Evolutionary conservation across 2,888 invertebrate genomes (phyloP), one percentile per base, ranked within the genome.

Genomic region (Eupithecia centaureata): DNA sequence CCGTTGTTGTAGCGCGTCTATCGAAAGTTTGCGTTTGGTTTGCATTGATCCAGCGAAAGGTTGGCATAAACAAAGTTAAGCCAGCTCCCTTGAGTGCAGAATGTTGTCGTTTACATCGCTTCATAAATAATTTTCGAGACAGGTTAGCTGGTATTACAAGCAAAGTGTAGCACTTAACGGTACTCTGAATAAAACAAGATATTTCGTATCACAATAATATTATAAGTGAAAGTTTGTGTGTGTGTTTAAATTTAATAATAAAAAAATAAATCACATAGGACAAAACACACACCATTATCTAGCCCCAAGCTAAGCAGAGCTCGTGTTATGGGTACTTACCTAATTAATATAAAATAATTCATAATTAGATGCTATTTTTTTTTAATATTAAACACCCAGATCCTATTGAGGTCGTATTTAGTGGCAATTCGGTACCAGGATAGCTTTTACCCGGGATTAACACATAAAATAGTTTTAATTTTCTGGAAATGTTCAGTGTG

Each of bases 61-160:
- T 61, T 61, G 5, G 13, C 18, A 30, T 47, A 47, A 30, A 30
- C 30, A 47, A 59, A 38, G 61, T 35, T 61, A 47, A 28, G 61
- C 47, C 42, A 1, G n/a, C 27, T 60, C 28, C 58, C 35, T 15
- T 35, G 38, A 59, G 59, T 58, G 35, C 35, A 15, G 15, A 35
- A 58, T 58, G 58, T 58, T 58, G 22, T 33, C 35, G 58, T 58
- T 33, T 35, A 58, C 18, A 58, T 22, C 32, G 32, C 33, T 22
- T 58, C 58, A 58, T 58, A 33, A 57, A 57, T 57, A 58, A 58
- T 35, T 58, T 58, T 35, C 5, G 42, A 28, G 28, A 54, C 28
- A 42, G 42, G 18, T 42, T 42, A 22, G 42, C 42, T 42, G 18
- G 22, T 42, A 3, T 42, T 42, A 42, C 42, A 42, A 42, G 42